These are phyloP conservation scores for Meteorus colon DNA, from an alignment of 2,888 invertebrate species.

Conservation along the genomic window DNA sequence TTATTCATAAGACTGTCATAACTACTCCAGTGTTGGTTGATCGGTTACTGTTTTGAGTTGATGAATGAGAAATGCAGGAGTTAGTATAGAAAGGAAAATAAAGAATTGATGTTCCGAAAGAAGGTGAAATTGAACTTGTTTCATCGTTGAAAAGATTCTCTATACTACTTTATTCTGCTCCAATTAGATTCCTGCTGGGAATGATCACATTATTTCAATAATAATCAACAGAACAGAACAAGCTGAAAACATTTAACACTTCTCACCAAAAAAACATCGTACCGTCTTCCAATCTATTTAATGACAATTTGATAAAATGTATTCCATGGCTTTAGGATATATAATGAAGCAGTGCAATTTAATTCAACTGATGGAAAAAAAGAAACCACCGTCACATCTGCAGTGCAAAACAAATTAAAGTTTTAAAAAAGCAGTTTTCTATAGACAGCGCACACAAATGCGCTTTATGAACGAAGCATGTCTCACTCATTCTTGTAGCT, in stretches of 20 bases:
- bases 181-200: not conserved
- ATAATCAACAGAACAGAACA: not conserved
- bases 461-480: conserved; percentile 22
- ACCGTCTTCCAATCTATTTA: not conserved
- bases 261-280: not conserved
- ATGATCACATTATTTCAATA: not conserved
- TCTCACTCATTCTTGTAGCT: not conserved
- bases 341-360: conserved; percentile 7
- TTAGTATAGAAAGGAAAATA: too few species aligned
- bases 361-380: not conserved
- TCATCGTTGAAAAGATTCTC: not conserved
- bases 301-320: conserved; percentile 1
- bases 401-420: conserved; percentile 33
- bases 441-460: not conserved
- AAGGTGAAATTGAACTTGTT: not conserved
- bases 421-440: conserved; percentile 32
- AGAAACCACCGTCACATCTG: conserved; percentile 20
- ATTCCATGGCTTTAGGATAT: not conserved
- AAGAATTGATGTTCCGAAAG: too few species aligned
- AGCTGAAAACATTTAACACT: not conserved
- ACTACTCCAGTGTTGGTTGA: too few species aligned
- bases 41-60: too few species aligned
- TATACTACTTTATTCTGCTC: not conserved
- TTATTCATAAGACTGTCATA: too few species aligned
- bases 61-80: too few species aligned